Evolutionary conservation across 2,113 vertebrate genomes (phyloP), one percentile per base, ranked within the genome.

Genomic region (Marcusenius ussheri): DNA sequence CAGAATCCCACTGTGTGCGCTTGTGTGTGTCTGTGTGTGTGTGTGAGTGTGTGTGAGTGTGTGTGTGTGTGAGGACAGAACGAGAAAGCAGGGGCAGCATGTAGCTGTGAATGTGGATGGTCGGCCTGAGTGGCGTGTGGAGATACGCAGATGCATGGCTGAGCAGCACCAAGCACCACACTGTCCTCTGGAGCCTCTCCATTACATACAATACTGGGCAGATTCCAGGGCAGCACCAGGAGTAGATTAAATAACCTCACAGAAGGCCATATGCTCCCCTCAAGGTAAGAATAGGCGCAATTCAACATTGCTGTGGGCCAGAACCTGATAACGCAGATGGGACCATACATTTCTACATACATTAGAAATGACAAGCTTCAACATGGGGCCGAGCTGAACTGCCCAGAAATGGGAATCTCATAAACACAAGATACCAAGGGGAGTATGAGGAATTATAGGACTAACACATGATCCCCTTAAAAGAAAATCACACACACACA

Each of bases 141-240:
- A 53, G 86, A 49, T 42, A 83, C 31, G 0, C 84, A 88, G 58
- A 86, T 53, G 51, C 5, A 6, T 53, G 17, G 17, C 51, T 21
- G 51, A 53, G 17, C 17, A 24, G 3, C 35, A 31, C 31, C 83
- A 21, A 42, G 45, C 15, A 24, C 1, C 84, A 86, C 10, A 56
- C 88, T 49, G 88, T n/a, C 88, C 45, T 53, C 17, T 46, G 27
- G 50, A 51, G 24, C 39, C 3, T 15, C 49, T 42, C 9, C 47
- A 3, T 77, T 19, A 39, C 39, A 66, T 58, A 51, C 0, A 58
- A 74, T 15, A 35, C 10, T 42, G 42, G 19, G 62, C 17, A 42
- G 53, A 62, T 62, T 88, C 42, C 89, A 86, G 80, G n/a, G 58
- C 53, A 58, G 27, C 70, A 89, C 90, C 88, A 77, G 88, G 66